These are phyloP conservation scores for Maniola jurtina DNA, from an alignment of 1,140 invertebrate species.

Conservation along the genomic window DNA sequence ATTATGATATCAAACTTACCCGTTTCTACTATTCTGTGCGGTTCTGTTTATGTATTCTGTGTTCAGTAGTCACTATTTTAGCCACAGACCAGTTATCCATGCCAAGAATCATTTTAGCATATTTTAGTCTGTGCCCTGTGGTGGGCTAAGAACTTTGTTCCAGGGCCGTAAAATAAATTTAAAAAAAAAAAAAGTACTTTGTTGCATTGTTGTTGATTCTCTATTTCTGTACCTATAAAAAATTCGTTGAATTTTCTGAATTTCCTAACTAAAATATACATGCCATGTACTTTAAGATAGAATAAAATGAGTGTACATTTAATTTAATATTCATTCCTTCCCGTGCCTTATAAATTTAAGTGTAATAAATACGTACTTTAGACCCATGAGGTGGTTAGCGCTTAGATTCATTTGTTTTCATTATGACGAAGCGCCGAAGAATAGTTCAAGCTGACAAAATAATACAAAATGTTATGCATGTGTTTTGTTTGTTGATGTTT, in stretches of 20 bases:
- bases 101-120: too few relatives aligned
- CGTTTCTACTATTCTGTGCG: too few relatives aligned
- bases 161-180: too few relatives aligned
- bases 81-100: too few relatives aligned
- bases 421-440: slow-evolving; percentile 75
- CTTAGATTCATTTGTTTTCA: slow-evolving; percentile 65
- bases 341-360: slow-evolving; percentile 48
- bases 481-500: slow-evolving; percentile 75
- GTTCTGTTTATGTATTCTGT: too few relatives aligned
- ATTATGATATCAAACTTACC: too few relatives aligned
- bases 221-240: neutral
- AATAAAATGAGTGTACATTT: neutral
- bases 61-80: too few relatives aligned
- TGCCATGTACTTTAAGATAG: neutral
- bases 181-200: too few relatives aligned
- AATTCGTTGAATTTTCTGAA: neutral
- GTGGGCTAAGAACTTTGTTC: too few relatives aligned
- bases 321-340: slow-evolving; percentile 28
- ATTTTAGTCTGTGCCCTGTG: too few relatives aligned
- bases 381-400: slow-evolving; percentile 50
- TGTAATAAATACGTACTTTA: slow-evolving; percentile 43
- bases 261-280: too few relatives aligned
- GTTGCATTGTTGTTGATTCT: too few relatives aligned
- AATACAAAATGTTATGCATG: slow-evolving; percentile 68
- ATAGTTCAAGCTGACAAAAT: slow-evolving; percentile 75